Conservation (phyloP, 2,113 vertebrate species). For the Ciconia stormi region DNA sequence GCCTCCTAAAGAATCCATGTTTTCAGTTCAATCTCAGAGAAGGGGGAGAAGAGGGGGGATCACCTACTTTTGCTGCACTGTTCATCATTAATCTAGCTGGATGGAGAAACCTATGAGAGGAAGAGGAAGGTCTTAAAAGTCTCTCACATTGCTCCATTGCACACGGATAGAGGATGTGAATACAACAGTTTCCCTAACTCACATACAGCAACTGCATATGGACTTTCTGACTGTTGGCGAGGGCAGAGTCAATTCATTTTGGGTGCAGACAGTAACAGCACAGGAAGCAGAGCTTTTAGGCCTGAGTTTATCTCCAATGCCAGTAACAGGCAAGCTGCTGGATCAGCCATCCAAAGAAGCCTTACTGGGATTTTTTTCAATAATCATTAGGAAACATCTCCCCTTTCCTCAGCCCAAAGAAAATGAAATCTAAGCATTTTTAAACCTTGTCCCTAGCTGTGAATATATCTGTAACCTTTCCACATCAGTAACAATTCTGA, state of each 20-base stretch:
- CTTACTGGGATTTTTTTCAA: not conserved
- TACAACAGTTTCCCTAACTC: not conserved
- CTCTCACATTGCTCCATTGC: not conserved
- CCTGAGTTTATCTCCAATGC: not conserved
- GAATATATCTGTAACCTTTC: not conserved
- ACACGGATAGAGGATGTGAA: rapidly evolving
- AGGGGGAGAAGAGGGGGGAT: not conserved
- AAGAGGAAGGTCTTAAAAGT: not conserved
- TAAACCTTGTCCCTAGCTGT: not conserved
- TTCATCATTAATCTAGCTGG: not conserved
- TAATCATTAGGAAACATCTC: not conserved
- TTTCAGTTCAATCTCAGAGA: not conserved
- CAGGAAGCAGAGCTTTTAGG: not conserved
- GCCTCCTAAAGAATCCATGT: conserved; percentile 14
- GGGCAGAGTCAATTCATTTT: not conserved
- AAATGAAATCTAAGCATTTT: not conserved
- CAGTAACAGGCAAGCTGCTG: not conserved
- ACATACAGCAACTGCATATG: not conserved
- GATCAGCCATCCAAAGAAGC: not conserved
- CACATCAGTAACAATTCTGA: not conserved
- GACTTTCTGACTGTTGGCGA: not conserved
- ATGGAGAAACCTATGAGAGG: not conserved
- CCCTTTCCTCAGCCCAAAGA: not conserved
- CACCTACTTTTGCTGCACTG: not conserved
- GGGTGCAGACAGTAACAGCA: not conserved